Evolutionary conservation across 2,113 vertebrate genomes (phyloP).

Genomic region (Garra rufa): DNA sequence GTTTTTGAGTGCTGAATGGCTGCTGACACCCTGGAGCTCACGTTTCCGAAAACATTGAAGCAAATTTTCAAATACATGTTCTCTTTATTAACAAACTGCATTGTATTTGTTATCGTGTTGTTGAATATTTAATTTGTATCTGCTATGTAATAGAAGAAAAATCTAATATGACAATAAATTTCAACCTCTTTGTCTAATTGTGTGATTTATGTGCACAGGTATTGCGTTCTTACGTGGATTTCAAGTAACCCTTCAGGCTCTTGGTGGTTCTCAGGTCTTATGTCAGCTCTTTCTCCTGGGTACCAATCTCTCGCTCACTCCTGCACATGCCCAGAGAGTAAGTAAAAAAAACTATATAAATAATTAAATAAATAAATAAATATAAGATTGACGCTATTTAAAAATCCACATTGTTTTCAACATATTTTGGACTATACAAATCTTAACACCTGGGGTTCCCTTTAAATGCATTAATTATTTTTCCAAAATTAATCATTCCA

Average conservation of each 20-base stretch:
- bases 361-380: no score
- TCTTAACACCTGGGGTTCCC: no score
- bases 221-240: constrained; percentile 78
- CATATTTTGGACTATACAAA: no score
- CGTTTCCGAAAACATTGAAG: no score
- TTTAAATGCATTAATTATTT: neutral
- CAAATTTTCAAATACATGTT: no score
- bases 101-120: neutral
- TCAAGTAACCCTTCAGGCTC: constrained; percentile 74
- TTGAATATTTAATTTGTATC: neutral
- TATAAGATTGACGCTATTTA: no score
- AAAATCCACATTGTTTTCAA: no score
- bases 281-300: constrained; percentile 79
- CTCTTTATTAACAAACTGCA: no score
- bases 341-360: neutral
- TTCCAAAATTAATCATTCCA: neutral
- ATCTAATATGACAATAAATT: neutral
- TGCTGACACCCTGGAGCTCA: no score
- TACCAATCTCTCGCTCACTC: constrained; percentile 68
- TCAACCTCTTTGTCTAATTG: neutral
- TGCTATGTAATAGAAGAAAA: neutral
- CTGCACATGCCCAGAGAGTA: constrained; percentile 70
- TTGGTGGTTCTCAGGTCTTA: constrained; percentile 63
- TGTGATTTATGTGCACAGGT: constrained; percentile 59
- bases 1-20: no score